Evolutionary conservation across 2,888 invertebrate species (phyloP).

Genomic region (Carpatolechia fugitivella): DNA sequence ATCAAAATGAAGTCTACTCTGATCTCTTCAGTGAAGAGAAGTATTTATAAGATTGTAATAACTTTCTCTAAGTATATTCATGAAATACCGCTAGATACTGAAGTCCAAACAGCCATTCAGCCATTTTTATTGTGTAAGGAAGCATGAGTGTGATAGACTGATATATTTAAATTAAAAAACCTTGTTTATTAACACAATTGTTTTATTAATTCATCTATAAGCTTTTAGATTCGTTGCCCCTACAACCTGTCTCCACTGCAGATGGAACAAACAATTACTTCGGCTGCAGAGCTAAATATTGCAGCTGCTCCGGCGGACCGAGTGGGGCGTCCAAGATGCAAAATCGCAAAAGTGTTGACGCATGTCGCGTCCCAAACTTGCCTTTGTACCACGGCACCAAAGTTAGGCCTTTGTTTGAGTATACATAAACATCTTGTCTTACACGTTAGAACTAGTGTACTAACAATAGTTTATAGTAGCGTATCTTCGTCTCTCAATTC

Average conservation of each 20-base stretch:
- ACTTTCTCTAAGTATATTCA: constrained; percentile 83
- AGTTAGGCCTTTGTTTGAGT: too few species aligned
- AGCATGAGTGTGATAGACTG: constrained; percentile 47
- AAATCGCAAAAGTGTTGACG: too few species aligned
- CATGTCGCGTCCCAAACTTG: too few species aligned
- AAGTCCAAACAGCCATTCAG: constrained; percentile 81
- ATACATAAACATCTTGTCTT: too few species aligned
- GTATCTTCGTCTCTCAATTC: constrained; percentile 93
- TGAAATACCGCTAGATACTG: constrained; percentile 81
- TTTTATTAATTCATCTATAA: constrained; percentile 13
- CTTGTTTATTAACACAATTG: constrained; percentile 12
- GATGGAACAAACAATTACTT: too few species aligned
- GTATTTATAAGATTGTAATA: constrained; percentile 84
- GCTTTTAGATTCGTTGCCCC: too few species aligned
- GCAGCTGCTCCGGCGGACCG: too few species aligned
- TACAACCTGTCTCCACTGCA: too few species aligned
- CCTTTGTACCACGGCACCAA: too few species aligned
- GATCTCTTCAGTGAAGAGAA: constrained; percentile 83
- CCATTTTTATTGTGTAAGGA: constrained; percentile 82
- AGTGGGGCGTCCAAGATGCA: too few species aligned
- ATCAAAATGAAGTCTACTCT: constrained; percentile 81
- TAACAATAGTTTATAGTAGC: constrained; percentile 80
- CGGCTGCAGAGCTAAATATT: too few species aligned
- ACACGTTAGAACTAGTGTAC: too few species aligned
- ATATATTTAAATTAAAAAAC: constrained; percentile 13